Conservation (phyloP, 2,888 invertebrate genomes). For the Coecobrya sp. region DNA sequence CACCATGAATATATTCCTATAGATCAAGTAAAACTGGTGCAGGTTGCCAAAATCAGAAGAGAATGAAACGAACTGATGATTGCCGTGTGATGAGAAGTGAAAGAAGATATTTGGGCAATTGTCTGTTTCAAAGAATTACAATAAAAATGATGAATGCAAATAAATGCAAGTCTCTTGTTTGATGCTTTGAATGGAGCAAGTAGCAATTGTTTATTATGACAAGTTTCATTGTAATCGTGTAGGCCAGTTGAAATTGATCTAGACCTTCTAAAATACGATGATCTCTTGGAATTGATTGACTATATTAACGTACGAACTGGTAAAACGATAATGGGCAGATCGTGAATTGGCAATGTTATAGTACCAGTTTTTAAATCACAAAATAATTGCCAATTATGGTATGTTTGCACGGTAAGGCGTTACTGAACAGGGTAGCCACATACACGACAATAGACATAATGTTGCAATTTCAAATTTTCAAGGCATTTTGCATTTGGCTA, state of each 20-base stretch:
- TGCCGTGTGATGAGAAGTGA: conserved; percentile 30
- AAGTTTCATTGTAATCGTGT: background rate
- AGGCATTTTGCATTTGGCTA: background rate
- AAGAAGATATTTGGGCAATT: background rate
- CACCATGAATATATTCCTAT: background rate
- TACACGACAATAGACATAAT: background rate
- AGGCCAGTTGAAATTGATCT: background rate
- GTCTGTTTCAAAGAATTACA: conserved; percentile 3
- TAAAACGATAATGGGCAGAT: background rate
- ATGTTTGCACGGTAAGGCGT: conserved; percentile 27
- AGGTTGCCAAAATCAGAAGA: conserved; percentile 17
- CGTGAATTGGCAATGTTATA: conserved; percentile 24
- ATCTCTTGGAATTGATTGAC: background rate
- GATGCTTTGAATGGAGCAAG: background rate
- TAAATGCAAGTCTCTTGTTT: background rate
- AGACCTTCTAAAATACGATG: background rate
- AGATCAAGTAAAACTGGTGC: background rate
- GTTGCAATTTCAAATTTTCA: background rate
- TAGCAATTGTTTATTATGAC: conserved; percentile 51
- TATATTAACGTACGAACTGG: background rate
- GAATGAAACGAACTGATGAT: conserved; percentile 5
- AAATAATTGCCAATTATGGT: conserved; percentile 66
- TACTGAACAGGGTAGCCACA: background rate
- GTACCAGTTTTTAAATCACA: conserved; percentile 56
- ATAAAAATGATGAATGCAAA: conserved; percentile 41